Evolutionary conservation across 2,888 invertebrate genomes (phyloP).

Genomic region (Andrena dorsata): DNA sequence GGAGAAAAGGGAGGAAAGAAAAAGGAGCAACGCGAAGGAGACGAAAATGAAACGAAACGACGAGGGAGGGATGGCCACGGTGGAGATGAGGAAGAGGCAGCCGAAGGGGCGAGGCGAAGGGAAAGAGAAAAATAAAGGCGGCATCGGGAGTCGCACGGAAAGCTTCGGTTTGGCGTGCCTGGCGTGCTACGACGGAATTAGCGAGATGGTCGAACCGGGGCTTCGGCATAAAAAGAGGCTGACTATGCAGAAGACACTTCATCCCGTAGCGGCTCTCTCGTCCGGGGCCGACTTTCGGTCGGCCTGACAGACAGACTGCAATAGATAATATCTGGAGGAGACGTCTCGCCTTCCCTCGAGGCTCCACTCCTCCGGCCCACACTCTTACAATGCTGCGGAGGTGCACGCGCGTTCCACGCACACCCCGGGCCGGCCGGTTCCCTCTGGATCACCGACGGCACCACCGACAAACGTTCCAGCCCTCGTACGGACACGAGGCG

Average conservation of each 20-base stretch:
- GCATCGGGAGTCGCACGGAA: slow-evolving; percentile 71
- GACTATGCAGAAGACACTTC: slow-evolving; percentile 75
- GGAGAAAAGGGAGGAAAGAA: slow-evolving; percentile 6
- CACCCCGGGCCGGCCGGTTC: background rate
- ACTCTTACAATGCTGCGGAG: slow-evolving; percentile 32
- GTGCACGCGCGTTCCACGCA: slow-evolving; percentile 40
- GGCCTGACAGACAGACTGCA: slow-evolving; percentile 79
- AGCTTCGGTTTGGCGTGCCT: slow-evolving; percentile 71
- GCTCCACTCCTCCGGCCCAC: slow-evolving; percentile 45
- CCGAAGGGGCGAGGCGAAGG: background rate
- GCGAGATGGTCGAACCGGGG: slow-evolving; percentile 68
- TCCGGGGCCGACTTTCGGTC: slow-evolving; percentile 69
- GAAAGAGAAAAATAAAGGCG: slow-evolving; percentile 56
- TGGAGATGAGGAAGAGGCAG: background rate
- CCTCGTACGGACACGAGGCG: background rate
- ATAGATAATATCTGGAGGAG: slow-evolving; percentile 81
- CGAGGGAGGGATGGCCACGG: background rate
- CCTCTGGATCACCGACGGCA: background rate
- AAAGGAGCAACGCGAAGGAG: slow-evolving; percentile 6
- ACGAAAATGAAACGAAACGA: background rate
- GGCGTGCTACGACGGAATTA: slow-evolving; percentile 74
- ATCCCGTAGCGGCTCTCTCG: slow-evolving; percentile 66
- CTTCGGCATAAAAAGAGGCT: slow-evolving; percentile 69
- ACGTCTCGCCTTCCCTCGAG: slow-evolving; percentile 69
- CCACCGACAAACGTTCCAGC: background rate